A percentile compares a stretch with the other conserved stretches of the same genome.
phyloP scores from a whole-genome alignment of 2,113 vertebrate species.

The Atractosteus spatula region DNA sequence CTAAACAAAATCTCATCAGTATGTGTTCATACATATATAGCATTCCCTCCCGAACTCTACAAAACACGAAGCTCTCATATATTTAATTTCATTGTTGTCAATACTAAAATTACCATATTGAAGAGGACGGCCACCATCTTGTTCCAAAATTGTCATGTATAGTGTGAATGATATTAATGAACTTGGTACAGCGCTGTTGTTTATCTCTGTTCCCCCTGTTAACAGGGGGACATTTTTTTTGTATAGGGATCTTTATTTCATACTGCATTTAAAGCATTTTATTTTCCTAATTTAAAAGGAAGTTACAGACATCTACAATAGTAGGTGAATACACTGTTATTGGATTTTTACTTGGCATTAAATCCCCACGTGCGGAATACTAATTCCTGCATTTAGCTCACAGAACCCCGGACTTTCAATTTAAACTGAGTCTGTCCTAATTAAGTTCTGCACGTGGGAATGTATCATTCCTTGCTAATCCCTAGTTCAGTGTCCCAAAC shows the following conservation, averaged over 20 bases:
- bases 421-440: slow-evolving; percentile 71
- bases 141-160: slow-evolving; percentile 32
- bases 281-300: no score
- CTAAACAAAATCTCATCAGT: neutral
- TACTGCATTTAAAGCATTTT: no score
- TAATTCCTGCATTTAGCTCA: slow-evolving; percentile 70
- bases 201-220: slow-evolving; percentile 57
- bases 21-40: neutral
- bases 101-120: no score
- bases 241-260: no score
- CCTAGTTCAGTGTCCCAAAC: slow-evolving; percentile 67
- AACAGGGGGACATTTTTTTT: neutral
- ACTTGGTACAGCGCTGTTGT: slow-evolving; percentile 61
- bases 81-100: no score
- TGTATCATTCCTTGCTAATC: slow-evolving; percentile 66
- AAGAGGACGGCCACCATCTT: no score
- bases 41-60: neutral
- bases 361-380: slow-evolving; percentile 71
- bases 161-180: slow-evolving; percentile 53
- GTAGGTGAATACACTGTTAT: slow-evolving; percentile 65
- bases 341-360: slow-evolving; percentile 62
- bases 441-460: slow-evolving; percentile 68
- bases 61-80: neutral
- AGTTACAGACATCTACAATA: slow-evolving; percentile 33
- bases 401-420: slow-evolving; percentile 67